Evolutionary conservation across 1,140 invertebrate species (phyloP).

Genomic region (Ditylenchus dipsaci): DNA sequence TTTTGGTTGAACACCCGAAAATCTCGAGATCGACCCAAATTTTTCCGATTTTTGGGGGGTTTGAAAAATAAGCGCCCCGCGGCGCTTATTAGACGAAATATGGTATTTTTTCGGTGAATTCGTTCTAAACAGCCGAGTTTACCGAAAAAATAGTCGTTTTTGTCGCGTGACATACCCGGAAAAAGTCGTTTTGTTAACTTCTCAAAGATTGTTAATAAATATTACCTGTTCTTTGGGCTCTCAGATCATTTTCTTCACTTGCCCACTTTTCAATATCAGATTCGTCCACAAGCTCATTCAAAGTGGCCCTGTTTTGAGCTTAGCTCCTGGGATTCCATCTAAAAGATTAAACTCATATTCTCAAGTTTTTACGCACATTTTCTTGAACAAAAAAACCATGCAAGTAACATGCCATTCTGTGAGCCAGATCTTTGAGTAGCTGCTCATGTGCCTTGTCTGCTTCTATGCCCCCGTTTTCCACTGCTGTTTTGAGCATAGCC

Average conservation of each 20-base stretch:
- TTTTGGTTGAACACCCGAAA: too few species aligned
- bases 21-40: too few species aligned
- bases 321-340: neutral
- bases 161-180: too few species aligned
- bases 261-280: constrained; percentile 55
- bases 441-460: constrained; percentile 37
- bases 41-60: too few species aligned
- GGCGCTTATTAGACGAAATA: too few species aligned
- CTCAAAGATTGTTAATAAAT: neutral
- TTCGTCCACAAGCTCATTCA: constrained; percentile 51
- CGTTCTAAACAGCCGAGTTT: too few species aligned
- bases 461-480: constrained; percentile 15
- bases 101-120: too few species aligned
- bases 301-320: neutral
- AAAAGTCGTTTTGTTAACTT: too few species aligned
- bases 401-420: constrained; percentile 39
- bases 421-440: constrained; percentile 43
- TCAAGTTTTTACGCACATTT: neutral
- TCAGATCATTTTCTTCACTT: constrained; percentile 35
- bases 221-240: constrained; percentile 36
- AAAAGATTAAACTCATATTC: neutral
- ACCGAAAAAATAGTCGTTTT: too few species aligned
- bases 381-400: neutral
- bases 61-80: too few species aligned
- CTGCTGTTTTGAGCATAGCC: constrained; percentile 8